Percentiles rank a stretch among this genome's conserved stretches.
Evolutionary conservation across 2,797 vertebrate genomes (phyloP).

Genomic region (Melanotaenia pygmaea): DNA sequence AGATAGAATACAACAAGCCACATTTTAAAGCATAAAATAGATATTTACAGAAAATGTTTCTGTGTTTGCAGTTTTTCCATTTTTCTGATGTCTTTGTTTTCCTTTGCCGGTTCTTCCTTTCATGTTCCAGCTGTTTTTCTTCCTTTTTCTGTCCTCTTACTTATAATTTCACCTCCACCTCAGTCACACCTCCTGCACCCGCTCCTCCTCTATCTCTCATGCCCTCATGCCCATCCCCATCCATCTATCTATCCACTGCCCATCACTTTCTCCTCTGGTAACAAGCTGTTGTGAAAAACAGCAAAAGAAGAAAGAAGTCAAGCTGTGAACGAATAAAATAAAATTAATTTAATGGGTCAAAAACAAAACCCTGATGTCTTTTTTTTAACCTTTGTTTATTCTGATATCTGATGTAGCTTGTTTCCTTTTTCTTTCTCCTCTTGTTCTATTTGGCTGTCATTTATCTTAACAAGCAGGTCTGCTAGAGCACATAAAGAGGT

Average conservation of each 20-base stretch:
- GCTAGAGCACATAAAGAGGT: slow-evolving; percentile 3
- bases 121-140: background rate
- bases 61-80: slow-evolving; percentile 13
- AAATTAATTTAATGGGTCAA: slow-evolving; percentile 53
- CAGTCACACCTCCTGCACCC: slow-evolving; percentile 23
- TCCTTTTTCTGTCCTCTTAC: slow-evolving; percentile 4
- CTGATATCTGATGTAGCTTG: slow-evolving; percentile 30
- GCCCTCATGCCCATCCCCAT: slow-evolving; percentile 10
- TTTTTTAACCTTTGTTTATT: slow-evolving; percentile 31
- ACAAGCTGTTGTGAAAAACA: slow-evolving; percentile 82
- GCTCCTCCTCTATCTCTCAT: slow-evolving; percentile 15
- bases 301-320: slow-evolving; percentile 86
- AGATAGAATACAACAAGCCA: slow-evolving; percentile 63
- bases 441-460: background rate
- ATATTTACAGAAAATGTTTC: too few species aligned
- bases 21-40: too few species aligned
- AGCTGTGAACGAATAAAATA: slow-evolving; percentile 90
- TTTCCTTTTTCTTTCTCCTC: background rate
- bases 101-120: slow-evolving; percentile 11
- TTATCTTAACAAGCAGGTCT: slow-evolving; percentile 16
- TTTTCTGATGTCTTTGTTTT: slow-evolving; percentile 17
- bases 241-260: slow-evolving; percentile 45
- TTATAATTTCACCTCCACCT: slow-evolving; percentile 17
- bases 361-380: background rate
- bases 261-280: slow-evolving; percentile 67